Evolutionary conservation across 2,888 invertebrate species (phyloP).

Genomic region (Aporophyla nigra): DNA sequence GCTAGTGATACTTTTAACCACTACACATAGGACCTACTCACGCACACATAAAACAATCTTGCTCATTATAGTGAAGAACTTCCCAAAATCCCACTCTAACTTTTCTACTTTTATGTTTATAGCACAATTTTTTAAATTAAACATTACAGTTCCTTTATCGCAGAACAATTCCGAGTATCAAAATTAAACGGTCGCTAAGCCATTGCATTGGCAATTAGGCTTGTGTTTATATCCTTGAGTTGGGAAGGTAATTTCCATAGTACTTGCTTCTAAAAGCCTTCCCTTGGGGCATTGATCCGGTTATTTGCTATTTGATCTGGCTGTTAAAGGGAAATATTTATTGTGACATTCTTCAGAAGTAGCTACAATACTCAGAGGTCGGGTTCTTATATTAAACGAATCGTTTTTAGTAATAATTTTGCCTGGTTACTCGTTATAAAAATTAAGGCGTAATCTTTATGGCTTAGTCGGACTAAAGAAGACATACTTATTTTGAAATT

Average conservation of each 20-base stretch:
- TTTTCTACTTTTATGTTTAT: no score
- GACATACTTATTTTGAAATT: not conserved
- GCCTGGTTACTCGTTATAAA: not conserved
- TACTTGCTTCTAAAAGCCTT: slow-evolving; percentile 55
- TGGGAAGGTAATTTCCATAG: slow-evolving; percentile 58
- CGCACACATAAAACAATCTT: not conserved
- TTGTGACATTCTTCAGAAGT: slow-evolving; percentile 9
- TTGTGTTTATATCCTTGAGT: slow-evolving; percentile 57
- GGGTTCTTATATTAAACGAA: not conserved
- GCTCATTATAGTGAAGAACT: no score
- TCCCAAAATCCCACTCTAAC: no score
- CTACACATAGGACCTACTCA: not conserved
- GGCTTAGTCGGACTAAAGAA: not conserved
- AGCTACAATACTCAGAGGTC: not conserved
- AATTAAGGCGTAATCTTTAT: not conserved
- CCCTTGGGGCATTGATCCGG: slow-evolving; percentile 38
- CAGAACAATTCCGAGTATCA: slow-evolving; percentile 4
- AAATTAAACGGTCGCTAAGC: slow-evolving; percentile 46
- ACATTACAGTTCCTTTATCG: not conserved
- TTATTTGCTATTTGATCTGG: slow-evolving; percentile 57
- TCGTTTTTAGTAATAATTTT: not conserved
- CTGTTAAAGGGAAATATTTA: slow-evolving; percentile 18
- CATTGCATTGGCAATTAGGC: slow-evolving; percentile 52
- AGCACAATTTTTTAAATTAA: slow-evolving; percentile 6
- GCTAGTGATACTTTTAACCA: not conserved